Evolutionary conservation across 2,797 vertebrate species (phyloP).

Genomic region (Paramormyrops hopkinsi): DNA sequence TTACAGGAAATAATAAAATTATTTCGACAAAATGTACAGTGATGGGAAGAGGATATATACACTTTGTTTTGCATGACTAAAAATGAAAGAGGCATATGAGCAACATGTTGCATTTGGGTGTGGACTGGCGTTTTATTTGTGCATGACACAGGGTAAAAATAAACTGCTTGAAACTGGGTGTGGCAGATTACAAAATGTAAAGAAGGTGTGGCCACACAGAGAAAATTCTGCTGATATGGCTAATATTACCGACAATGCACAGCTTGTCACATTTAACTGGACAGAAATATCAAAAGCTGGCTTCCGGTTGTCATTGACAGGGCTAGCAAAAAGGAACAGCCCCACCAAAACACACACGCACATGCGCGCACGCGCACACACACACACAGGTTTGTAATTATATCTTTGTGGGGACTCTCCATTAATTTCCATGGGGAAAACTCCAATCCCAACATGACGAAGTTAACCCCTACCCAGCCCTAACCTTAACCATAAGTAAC

Average conservation of each 20-base stretch:
- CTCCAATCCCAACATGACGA: too few relatives aligned
- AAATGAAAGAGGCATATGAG: neutral
- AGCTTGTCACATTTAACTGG: neutral
- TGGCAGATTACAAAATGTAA: neutral
- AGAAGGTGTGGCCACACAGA: neutral
- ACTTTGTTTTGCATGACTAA: neutral
- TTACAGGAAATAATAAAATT: neutral
- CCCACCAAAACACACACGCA: constrained; percentile 17
- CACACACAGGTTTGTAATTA: neutral
- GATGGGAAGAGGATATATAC: neutral
- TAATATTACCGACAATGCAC: neutral
- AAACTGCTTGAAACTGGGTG: neutral
- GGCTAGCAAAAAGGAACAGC: constrained; percentile 48
- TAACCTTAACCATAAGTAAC: neutral
- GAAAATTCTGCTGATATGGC: neutral
- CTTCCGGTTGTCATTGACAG: constrained; percentile 30
- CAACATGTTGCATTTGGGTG: neutral
- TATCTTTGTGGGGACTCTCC: neutral
- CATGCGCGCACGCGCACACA: constrained; percentile 50
- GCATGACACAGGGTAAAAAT: neutral
- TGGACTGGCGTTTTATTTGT: neutral
- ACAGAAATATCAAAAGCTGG: constrained; percentile 12
- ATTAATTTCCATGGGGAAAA: neutral
- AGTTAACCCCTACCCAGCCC: neutral
- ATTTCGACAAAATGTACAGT: neutral